A percentile compares a stretch with the other conserved stretches of the same genome.
Conservation (phyloP, 2,797 vertebrate genomes). For the Trachurus trachurus region DNA sequence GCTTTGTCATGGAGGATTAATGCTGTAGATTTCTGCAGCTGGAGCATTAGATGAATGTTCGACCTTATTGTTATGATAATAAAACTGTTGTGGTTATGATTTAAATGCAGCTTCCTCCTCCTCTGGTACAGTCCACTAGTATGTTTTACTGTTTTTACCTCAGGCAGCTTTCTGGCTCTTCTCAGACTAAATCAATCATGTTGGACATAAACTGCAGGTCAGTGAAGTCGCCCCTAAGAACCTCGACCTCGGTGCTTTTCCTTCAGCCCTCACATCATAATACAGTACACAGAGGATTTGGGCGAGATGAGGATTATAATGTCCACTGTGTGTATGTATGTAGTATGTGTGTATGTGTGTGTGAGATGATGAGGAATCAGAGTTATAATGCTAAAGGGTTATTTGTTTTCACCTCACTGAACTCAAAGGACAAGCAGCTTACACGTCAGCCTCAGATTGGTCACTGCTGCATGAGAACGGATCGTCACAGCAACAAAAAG, state of each 20-base stretch:
- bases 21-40: not conserved
- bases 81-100: not conserved
- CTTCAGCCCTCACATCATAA: not conserved
- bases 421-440: conserved; percentile 62
- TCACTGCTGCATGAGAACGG: not conserved
- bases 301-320: conserved; percentile 45
- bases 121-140: not conserved
- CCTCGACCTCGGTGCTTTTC: not conserved
- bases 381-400: conserved; percentile 46
- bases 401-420: conserved; percentile 38
- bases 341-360: conserved; percentile 8
- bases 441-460: conserved; percentile 38
- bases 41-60: not conserved
- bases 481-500: conserved; percentile 16
- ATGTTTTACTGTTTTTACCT: not conserved
- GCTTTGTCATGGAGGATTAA: not conserved
- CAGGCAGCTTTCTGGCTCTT: not conserved
- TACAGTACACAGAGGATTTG: conserved; percentile 19
- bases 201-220: conserved; percentile 5
- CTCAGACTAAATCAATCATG: conserved; percentile 12
- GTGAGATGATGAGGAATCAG: conserved; percentile 29
- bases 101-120: not conserved
- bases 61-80: not conserved
- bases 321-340: conserved; percentile 1
- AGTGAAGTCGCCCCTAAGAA: not conserved